Evolutionary conservation across 2,113 vertebrate genomes (phyloP).

Genomic region (Melanotaenia duboulayi): DNA sequence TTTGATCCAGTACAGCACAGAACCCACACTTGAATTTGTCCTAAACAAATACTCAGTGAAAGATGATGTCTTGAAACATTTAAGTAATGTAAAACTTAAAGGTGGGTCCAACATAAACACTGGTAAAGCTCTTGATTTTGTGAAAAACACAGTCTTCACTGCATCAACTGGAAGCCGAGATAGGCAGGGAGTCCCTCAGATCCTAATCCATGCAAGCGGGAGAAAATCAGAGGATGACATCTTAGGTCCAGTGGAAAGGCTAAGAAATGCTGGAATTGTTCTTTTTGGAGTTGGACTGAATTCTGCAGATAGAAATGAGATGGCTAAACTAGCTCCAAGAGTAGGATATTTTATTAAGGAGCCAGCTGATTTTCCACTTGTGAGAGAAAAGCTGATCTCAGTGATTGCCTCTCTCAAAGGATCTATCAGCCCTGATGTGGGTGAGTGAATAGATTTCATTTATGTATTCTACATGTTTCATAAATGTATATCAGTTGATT

Average conservation of each 20-base stretch:
- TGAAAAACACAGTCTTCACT: conserved; percentile 68
- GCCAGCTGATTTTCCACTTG: conserved; percentile 59
- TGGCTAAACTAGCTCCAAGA: conserved; percentile 62
- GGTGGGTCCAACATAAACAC: conserved; percentile 67
- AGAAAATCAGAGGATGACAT: conserved; percentile 73
- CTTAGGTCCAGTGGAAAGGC: conserved; percentile 36
- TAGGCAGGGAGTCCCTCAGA: conserved; percentile 71
- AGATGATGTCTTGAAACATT: conserved; percentile 45
- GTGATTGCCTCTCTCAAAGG: conserved; percentile 50
- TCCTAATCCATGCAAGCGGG: conserved; percentile 76
- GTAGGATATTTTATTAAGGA: conserved; percentile 59
- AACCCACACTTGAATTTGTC: conserved; percentile 61
- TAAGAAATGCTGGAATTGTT: conserved; percentile 68
- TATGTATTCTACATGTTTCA: neutral
- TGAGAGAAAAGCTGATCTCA: conserved; percentile 65
- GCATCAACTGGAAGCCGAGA: conserved; percentile 74
- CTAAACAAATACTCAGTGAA: conserved; percentile 72
- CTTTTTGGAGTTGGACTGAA: conserved; percentile 67
- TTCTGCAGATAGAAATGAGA: conserved; percentile 56
- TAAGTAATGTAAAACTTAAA: conserved; percentile 68
- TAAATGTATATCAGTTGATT: no score
- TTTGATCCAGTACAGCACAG: conserved; percentile 74
- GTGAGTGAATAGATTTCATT: conserved; percentile 60
- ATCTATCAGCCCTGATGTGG: conserved; percentile 29
- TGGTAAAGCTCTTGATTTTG: conserved; percentile 73